Percentiles rank a stretch among this genome's conserved stretches.
phyloP scores from a whole-genome alignment of 2,797 vertebrate genomes.

The Danio kyathit region DNA sequence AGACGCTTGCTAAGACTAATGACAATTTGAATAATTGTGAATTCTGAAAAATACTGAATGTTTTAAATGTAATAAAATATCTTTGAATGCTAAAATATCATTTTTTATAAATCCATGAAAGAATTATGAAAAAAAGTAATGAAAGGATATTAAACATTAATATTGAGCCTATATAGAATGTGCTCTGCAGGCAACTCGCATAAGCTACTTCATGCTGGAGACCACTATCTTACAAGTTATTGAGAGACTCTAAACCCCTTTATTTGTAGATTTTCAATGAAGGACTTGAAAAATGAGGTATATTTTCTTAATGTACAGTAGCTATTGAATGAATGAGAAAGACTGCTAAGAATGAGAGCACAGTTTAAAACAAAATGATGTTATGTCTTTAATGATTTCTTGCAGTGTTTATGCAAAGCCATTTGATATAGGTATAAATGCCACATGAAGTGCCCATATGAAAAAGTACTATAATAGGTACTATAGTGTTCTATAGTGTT shows the following conservation, averaged over 20 bases:
- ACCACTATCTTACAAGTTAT: not conserved
- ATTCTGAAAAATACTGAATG: not conserved
- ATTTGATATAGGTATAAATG: too few species aligned
- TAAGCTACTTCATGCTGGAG: not conserved
- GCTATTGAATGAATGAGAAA: not conserved
- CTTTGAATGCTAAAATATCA: too few species aligned
- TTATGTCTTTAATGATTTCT: too few species aligned
- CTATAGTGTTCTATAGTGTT: too few species aligned
- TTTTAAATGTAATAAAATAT: too few species aligned
- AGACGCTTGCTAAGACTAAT: not conserved
- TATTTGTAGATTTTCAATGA: not conserved
- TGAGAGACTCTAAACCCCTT: not conserved
- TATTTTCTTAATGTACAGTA: not conserved
- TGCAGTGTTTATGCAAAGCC: too few species aligned
- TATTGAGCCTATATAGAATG: not conserved
- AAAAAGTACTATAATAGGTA: too few species aligned
- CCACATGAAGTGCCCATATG: too few species aligned
- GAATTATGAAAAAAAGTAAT: not conserved
- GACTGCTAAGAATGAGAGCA: not conserved
- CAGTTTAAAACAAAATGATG: too few species aligned
- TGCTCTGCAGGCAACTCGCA: not conserved
- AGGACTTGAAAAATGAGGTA: not conserved
- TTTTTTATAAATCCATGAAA: not conserved
- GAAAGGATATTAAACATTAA: not conserved
- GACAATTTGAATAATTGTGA: too few species aligned